phyloP scores from a whole-genome alignment of 2,888 invertebrate species.

The Poecilobothrus nobilitatus region DNA sequence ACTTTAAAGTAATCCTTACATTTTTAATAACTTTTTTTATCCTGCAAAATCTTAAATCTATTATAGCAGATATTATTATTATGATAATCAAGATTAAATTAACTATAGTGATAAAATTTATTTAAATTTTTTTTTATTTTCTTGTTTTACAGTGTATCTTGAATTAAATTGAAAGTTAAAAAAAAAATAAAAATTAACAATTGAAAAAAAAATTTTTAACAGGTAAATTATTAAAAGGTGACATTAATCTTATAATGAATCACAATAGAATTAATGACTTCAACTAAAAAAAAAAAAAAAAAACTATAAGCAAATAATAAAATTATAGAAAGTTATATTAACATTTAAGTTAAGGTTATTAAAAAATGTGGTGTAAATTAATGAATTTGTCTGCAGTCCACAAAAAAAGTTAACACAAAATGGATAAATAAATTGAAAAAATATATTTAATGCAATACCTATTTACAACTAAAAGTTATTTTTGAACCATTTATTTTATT shows the following conservation, averaged over 20 bases:
- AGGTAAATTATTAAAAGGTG: slow-evolving; percentile 1
- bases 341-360: too few species aligned
- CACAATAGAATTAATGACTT: too few species aligned
- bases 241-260: background rate
- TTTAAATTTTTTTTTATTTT: background rate
- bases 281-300: background rate
- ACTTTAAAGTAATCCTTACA: too few species aligned
- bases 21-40: background rate
- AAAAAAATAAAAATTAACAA: too few species aligned
- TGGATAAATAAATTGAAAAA: too few species aligned
- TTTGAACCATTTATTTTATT: too few species aligned
- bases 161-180: background rate
- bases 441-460: too few species aligned
- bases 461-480: too few species aligned
- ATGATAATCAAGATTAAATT: background rate
- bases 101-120: background rate
- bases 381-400: too few species aligned
- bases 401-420: too few species aligned
- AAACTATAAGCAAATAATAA: background rate
- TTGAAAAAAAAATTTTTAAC: background rate
- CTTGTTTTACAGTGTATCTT: background rate
- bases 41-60: background rate
- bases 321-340: too few species aligned
- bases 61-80: background rate
- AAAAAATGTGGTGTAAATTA: too few species aligned